Base-by-base conservation (phyloP, 1,140 invertebrate genomes). In the Drosophila rufa region DNA sequence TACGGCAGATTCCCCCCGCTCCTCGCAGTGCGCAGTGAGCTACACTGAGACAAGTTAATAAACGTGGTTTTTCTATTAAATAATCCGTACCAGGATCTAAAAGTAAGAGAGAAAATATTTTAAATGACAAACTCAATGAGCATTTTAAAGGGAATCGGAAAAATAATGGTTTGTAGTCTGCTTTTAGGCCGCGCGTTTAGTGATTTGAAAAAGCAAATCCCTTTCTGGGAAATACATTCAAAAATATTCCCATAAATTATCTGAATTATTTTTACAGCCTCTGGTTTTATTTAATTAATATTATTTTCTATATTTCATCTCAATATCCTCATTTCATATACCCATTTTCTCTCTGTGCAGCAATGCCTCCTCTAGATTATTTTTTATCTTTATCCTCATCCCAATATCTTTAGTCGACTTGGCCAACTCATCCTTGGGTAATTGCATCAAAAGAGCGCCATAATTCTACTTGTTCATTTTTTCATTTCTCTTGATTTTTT, bases 391-490 rank as follows among this genome's bases (percentile, higher is more conserved):
- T 58, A 15, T 30, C 2, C 60, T 36, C 56, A 56, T 56, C 38
- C 51, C 51, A 17, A 55, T 55, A 30, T 60, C 46, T 19, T 30
- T 48, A 60, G 17, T 27, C 60, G 65, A 43, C 53, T 38, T 76
- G 17, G 40, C 30, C 30, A 65, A 51, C 66, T 66, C 47, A 69
- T 66, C 66, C 66, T 36, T 47, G 51, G 30, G 73, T 77, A 77
- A 78, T 78, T 78, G 64, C 75, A 78, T 77, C 42, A 78, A 61
- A 77, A 68, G 53, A 45, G 66, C 27, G 27, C 40, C 38, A 69
- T 69, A 69, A 69, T 67, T 69, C 67, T 22, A 67, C 61, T 69
- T 67, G 47, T 56, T 68, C 40, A 68, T 53, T 70, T 68, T 55
- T 74, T 40, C n/a, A 17, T 51, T 51, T 55, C 3, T 58, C 40